phyloP scores from a whole-genome alignment of 1,140 invertebrate genomes.

The Leptoteleia sp. region DNA sequence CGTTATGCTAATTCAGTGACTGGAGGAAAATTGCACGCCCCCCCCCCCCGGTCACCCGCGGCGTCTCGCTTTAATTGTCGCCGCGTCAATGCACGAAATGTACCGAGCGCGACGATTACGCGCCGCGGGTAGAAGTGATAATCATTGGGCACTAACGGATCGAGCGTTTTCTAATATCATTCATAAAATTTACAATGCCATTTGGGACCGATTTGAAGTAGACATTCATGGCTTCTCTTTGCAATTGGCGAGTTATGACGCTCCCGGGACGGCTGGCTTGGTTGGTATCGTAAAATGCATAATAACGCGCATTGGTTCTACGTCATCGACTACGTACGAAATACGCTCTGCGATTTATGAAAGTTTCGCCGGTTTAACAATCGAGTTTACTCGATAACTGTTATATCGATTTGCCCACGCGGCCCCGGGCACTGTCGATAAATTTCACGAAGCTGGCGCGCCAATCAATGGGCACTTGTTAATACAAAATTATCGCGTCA shows the following conservation, averaged over 20 bases:
- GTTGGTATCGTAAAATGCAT: constrained; percentile 63
- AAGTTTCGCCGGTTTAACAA: constrained; percentile 58
- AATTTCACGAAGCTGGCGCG: constrained; percentile 36
- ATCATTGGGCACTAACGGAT: constrained; percentile 28
- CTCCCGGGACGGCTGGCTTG: constrained; percentile 47
- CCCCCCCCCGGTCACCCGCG: too few species aligned
- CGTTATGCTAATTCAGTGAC: constrained; percentile 34
- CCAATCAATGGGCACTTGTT: constrained; percentile 27
- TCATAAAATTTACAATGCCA: constrained; percentile 63
- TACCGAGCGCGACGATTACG: constrained; percentile 20
- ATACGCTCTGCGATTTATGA: constrained; percentile 64
- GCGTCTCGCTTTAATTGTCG: constrained; percentile 34
- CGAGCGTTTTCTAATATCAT: constrained; percentile 62
- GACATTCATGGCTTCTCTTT: constrained; percentile 63
- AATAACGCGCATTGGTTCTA: constrained; percentile 62
- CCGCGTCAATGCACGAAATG: constrained; percentile 1
- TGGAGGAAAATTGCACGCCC: constrained; percentile 8
- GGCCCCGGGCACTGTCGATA: constrained; percentile 25
- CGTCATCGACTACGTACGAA: constrained; percentile 57
- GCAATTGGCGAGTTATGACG: constrained; percentile 58
- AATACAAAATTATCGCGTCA: constrained; percentile 30
- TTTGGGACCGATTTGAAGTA: constrained; percentile 62
- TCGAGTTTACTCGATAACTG: constrained; percentile 53
- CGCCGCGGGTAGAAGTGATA: constrained; percentile 23
- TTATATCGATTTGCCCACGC: constrained; percentile 44